phyloP scores from a whole-genome alignment of 2,113 vertebrate species.

The Macrotus californicus region DNA sequence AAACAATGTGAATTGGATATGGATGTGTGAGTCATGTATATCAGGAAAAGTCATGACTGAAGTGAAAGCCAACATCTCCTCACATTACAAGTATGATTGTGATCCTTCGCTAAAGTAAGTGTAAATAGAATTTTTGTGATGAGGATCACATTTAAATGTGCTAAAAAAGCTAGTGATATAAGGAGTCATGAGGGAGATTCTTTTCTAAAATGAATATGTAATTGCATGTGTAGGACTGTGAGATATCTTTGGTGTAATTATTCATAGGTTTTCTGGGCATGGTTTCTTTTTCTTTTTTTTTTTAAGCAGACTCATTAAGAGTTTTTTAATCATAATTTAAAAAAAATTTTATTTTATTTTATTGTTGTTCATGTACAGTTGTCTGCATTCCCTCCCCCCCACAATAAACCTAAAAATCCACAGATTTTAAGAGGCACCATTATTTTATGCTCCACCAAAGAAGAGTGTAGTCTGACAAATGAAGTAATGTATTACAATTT shows the following conservation, averaged over 20 bases:
- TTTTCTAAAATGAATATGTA: not conserved
- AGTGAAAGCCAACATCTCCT: not conserved
- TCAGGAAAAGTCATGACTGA: not conserved
- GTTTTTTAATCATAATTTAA: too few relatives aligned
- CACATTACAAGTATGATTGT: not conserved
- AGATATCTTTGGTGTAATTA: not conserved
- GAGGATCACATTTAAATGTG: not conserved
- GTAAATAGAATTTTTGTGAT: not conserved
- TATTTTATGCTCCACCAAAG: not conserved
- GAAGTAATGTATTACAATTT: not conserved
- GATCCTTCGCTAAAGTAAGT: not conserved
- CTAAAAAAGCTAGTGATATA: not conserved
- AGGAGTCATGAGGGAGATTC: not conserved
- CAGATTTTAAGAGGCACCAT: not conserved
- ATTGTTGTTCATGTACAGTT: too few relatives aligned
- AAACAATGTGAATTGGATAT: not conserved
- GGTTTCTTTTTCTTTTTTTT: not conserved
- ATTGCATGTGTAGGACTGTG: not conserved
- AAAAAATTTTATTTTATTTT: too few relatives aligned
- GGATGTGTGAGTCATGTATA: not conserved
- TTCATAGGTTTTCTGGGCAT: not conserved
- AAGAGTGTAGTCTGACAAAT: not conserved
- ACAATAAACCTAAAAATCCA: not conserved
- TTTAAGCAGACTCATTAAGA: too few relatives aligned
- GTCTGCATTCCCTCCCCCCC: too few relatives aligned